Conservation (phyloP, 2,113 vertebrate species). For the Chascanopsetta lugubris region DNA sequence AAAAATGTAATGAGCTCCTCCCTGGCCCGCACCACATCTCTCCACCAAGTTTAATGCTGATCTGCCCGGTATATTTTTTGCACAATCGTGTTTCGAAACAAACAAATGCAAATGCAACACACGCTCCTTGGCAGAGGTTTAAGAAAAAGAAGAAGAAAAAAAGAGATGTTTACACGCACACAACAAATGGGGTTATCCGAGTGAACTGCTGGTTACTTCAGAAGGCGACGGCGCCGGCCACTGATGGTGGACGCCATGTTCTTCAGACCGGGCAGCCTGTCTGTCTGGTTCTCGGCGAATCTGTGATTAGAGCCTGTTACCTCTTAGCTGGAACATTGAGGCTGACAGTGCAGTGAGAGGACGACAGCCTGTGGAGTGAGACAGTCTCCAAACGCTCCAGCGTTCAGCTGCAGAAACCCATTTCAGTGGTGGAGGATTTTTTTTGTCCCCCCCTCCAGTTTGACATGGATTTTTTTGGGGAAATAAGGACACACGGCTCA, state of each 20-base stretch:
- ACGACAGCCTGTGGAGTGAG: slow-evolving; percentile 29
- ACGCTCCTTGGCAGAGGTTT: too few relatives aligned
- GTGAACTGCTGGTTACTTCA: background rate
- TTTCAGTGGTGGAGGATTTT: background rate
- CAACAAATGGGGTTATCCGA: too few relatives aligned
- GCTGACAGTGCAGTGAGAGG: slow-evolving; percentile 9
- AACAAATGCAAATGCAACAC: too few relatives aligned
- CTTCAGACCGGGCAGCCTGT: background rate
- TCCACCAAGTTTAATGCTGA: too few relatives aligned
- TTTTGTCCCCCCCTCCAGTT: too few relatives aligned
- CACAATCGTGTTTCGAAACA: too few relatives aligned
- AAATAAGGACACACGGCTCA: background rate
- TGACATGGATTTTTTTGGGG: slow-evolving; percentile 5
- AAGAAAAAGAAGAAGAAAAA: too few relatives aligned
- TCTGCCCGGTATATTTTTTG: too few relatives aligned
- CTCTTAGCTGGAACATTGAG: slow-evolving; percentile 33
- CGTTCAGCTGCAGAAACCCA: background rate
- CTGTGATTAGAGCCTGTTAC: slow-evolving; percentile 1
- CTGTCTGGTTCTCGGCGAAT: slow-evolving; percentile 15
- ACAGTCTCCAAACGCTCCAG: slow-evolving; percentile 10
- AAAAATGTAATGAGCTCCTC: too few relatives aligned
- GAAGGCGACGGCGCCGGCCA: slow-evolving; percentile 10
- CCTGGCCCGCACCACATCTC: too few relatives aligned
- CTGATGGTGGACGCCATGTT: background rate
- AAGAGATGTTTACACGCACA: too few relatives aligned